Percentiles rank a stretch among this genome's conserved stretches.
Evolutionary conservation across 2,797 vertebrate genomes (phyloP).

Genomic region (Neoniphon sammara): DNA sequence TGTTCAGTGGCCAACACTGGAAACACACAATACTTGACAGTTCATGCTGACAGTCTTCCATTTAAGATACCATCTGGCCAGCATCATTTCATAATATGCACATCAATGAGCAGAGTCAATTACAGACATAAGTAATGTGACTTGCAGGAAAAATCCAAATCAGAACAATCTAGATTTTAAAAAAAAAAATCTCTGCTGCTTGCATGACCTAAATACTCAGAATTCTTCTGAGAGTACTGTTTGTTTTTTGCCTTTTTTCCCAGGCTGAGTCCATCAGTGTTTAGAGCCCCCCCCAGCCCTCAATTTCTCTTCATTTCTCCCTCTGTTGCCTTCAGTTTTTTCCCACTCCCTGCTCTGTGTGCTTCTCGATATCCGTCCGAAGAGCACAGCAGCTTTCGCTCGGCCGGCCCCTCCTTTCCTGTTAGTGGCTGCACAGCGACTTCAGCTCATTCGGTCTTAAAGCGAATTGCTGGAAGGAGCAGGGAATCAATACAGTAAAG

Average conservation of each 20-base stretch:
- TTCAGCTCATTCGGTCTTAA: slow-evolving; percentile 63
- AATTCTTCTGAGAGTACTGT: not conserved
- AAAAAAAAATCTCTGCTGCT: not conserved
- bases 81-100: slow-evolving; percentile 51
- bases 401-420: slow-evolving; percentile 14
- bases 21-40: slow-evolving; percentile 61
- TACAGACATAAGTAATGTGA: not conserved
- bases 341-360: slow-evolving; percentile 6
- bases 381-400: slow-evolving; percentile 23
- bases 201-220: not conserved
- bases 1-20: slow-evolving; percentile 72
- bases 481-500: slow-evolving; percentile 75
- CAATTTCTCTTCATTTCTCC: slow-evolving; percentile 5
- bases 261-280: not conserved
- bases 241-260: not conserved
- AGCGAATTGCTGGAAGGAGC: slow-evolving; percentile 73
- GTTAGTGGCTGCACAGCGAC: slow-evolving; percentile 52
- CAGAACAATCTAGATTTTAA: slow-evolving; percentile 8
- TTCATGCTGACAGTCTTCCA: slow-evolving; percentile 50
- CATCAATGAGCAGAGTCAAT: not conserved
- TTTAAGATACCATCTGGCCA: slow-evolving; percentile 65
- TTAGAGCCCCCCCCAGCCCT: not conserved
- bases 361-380: slow-evolving; percentile 40
- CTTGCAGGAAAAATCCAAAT: not conserved
- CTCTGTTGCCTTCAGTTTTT: not conserved